Evolutionary conservation across 2,113 vertebrate genomes (phyloP), one percentile per base, ranked within the genome.

Genomic region (Triplophysa tibetana): DNA sequence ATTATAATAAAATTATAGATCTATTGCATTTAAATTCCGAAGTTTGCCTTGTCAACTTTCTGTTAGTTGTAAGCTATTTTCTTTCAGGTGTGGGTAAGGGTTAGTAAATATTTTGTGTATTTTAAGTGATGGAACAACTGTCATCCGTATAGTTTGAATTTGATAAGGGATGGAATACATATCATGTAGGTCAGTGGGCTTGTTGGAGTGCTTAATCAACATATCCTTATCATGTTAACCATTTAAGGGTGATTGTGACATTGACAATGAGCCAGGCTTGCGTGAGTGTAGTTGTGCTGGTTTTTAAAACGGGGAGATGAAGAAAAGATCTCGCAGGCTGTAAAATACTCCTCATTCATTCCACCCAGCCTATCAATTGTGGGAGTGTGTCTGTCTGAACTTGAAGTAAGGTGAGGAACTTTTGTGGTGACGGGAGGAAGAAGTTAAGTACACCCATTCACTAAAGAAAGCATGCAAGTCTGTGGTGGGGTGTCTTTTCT

Each of bases 151-250:
- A 45, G 43, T 66, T 24, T 45, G 67, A 60, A 21, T 41, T 38
- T 65, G 50, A 11, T 4, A 38, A 63, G 56, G 26, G 50, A n/a
- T 66, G 43, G 24, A 61, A 41, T 12, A 12, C 62, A 62, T 65
- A 41, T 79, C 70, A n/a, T 84, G 67, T 83, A 82, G 83, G 86
- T 88, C 83, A 89, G 81, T 81, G 80, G 86, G 82, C 38, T 79
- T 67, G 23, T 16, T 23, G 41, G 77, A 83, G 77, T 84, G 86
- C 81, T 82, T 81, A 87, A 79, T 87, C 87, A 89, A 48, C 58
- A 9, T 60, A 77, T 12, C 23, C 66, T 43, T 21, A 24, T 70
- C 58, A 52, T 58, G 5, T 13, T 48, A 48, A 43, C 60, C n/a
- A 2, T 75, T 60, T 63, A 65, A 72, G 2, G 4, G 29, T 38